Conservation (phyloP, 2,113 vertebrate species). For the Fukomys damarensis region DNA sequence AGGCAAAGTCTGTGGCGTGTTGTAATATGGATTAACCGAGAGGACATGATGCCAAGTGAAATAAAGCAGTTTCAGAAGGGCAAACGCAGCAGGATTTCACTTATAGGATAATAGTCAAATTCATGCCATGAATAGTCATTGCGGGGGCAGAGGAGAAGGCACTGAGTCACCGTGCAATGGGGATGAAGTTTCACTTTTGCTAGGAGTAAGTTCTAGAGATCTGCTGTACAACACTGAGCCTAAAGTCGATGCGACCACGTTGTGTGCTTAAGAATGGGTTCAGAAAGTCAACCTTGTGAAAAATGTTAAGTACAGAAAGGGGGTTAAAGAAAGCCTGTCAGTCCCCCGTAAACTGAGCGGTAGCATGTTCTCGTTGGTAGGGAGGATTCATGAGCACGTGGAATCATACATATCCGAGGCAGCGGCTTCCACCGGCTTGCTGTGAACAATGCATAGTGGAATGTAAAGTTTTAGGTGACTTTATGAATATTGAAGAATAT, state of each 20-base stretch:
- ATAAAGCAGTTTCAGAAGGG: neutral
- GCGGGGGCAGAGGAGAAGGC: too few relatives aligned
- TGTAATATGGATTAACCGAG: neutral
- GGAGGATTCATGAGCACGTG: neutral
- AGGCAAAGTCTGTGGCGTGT: neutral
- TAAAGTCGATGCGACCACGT: fast-evolving
- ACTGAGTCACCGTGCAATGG: too few relatives aligned
- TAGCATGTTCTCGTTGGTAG: neutral
- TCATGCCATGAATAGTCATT: too few relatives aligned
- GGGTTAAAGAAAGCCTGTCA: neutral
- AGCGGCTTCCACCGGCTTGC: fast-evolving
- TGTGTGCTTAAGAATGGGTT: neutral
- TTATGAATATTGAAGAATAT: neutral
- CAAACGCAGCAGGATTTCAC: neutral
- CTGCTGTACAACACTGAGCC: fast-evolving
- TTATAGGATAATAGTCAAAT: neutral
- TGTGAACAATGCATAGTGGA: neutral
- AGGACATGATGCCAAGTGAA: neutral
- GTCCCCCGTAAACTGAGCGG: fast-evolving
- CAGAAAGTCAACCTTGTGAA: neutral
- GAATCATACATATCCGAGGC: fast-evolving
- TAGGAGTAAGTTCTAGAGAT: neutral
- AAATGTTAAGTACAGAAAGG: neutral
- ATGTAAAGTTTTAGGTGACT: neutral
- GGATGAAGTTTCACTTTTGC: neutral